phyloP scores from a whole-genome alignment of 2,797 vertebrate genomes.

The Synanceia verrucosa region DNA sequence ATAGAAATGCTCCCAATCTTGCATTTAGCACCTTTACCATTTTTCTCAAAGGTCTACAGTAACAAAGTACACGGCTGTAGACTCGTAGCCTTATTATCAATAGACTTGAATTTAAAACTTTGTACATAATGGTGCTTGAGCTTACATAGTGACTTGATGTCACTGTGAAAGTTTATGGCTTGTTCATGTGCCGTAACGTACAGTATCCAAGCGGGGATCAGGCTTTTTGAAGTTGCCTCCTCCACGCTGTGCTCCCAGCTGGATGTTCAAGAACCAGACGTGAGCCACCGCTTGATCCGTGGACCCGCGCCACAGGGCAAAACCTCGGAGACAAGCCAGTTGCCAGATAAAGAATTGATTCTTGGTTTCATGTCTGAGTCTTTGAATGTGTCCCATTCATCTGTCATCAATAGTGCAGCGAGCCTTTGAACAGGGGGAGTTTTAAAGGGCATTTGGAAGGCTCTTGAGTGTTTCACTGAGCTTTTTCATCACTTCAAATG shows the following conservation, averaged over 20 bases:
- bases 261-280: constrained; percentile 35
- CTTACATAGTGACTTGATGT: not conserved
- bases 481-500: not conserved
- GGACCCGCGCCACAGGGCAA: constrained; percentile 59
- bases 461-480: not conserved
- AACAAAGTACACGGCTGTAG: not conserved
- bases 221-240: constrained; percentile 58
- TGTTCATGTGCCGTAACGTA: not conserved
- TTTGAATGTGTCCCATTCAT: constrained; percentile 60
- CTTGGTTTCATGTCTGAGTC: constrained; percentile 52
- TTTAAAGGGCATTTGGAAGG: constrained; percentile 10
- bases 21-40: too few species aligned
- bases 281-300: constrained; percentile 26
- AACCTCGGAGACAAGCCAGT: constrained; percentile 36
- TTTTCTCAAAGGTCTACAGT: not conserved
- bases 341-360: constrained; percentile 68
- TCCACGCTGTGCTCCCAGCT: constrained; percentile 41
- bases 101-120: not conserved
- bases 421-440: constrained; percentile 18
- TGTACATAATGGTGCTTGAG: not conserved
- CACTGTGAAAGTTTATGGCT: not conserved
- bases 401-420: constrained; percentile 35
- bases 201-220: not conserved
- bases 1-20: too few species aligned
- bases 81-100: not conserved